phyloP scores from a whole-genome alignment of 2,797 vertebrate species.

The Nasua narica region DNA sequence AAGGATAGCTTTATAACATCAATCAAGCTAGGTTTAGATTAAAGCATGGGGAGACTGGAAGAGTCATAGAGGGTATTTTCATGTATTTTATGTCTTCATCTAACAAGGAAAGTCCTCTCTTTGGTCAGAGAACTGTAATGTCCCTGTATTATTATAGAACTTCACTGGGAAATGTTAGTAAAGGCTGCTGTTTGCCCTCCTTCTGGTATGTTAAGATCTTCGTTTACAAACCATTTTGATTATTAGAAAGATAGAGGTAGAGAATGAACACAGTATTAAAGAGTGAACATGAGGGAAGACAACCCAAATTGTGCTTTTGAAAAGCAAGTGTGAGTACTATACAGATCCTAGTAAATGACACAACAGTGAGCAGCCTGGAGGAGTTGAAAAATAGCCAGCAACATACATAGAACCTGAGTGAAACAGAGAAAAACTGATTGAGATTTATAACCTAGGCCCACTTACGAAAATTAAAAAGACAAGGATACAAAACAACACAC shows the following conservation, averaged over 20 bases:
- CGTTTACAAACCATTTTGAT: neutral
- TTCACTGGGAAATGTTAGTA: neutral
- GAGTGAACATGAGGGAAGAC: neutral
- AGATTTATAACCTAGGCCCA: neutral
- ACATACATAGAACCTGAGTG: neutral
- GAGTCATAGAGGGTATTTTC: neutral
- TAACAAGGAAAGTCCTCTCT: neutral
- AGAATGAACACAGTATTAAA: conserved; percentile 8
- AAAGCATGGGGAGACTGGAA: neutral
- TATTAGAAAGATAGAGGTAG: neutral
- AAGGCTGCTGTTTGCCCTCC: neutral
- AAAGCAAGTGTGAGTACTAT: neutral
- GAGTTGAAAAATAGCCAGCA: neutral
- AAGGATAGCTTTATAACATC: neutral
- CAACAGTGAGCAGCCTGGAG: neutral
- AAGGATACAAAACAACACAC: neutral
- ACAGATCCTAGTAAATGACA: neutral
- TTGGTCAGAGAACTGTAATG: neutral
- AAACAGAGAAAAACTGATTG: neutral
- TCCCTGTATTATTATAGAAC: neutral
- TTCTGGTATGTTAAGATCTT: neutral
- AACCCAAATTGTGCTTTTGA: neutral
- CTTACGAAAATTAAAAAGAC: neutral
- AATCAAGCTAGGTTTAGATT: neutral
- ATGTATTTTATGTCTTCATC: neutral